Evolutionary conservation across 2,888 invertebrate genomes (phyloP).

Genomic region (Autographa gamma): DNA sequence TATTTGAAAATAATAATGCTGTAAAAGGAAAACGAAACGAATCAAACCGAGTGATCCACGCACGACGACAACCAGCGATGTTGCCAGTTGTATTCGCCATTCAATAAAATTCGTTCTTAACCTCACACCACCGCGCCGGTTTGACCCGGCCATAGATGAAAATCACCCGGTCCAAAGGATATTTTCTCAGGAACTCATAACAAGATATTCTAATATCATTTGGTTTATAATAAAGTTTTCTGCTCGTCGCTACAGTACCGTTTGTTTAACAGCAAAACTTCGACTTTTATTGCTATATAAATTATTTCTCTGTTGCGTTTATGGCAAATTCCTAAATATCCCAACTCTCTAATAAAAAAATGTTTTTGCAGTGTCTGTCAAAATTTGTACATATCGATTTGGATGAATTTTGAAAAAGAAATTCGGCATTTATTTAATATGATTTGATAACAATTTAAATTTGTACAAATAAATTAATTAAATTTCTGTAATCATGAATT

Average conservation of each 20-base stretch:
- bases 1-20: conserved; percentile 48
- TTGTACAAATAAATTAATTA: conserved; percentile 12
- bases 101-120: background rate
- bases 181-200: background rate
- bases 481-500: conserved; percentile 62
- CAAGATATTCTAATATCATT: too few relatives aligned
- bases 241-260: too few relatives aligned
- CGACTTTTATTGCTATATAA: too few relatives aligned
- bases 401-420: conserved; percentile 29
- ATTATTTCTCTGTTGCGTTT: background rate
- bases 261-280: too few relatives aligned
- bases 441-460: conserved; percentile 18
- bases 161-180: background rate
- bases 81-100: conserved; percentile 22
- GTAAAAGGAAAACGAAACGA: conserved; percentile 55
- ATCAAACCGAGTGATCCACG: conserved; percentile 48
- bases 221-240: too few relatives aligned
- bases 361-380: conserved; percentile 9
- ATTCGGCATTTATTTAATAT: conserved; percentile 28
- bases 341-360: background rate
- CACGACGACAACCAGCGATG: conserved; percentile 44
- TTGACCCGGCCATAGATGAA: conserved; percentile 1
- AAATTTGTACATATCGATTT: conserved; percentile 44
- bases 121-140: background rate
- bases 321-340: background rate